Evolutionary conservation across 2,888 invertebrate species (phyloP), one percentile per base, ranked within the genome.

Genomic region (Spodoptera picta): DNA sequence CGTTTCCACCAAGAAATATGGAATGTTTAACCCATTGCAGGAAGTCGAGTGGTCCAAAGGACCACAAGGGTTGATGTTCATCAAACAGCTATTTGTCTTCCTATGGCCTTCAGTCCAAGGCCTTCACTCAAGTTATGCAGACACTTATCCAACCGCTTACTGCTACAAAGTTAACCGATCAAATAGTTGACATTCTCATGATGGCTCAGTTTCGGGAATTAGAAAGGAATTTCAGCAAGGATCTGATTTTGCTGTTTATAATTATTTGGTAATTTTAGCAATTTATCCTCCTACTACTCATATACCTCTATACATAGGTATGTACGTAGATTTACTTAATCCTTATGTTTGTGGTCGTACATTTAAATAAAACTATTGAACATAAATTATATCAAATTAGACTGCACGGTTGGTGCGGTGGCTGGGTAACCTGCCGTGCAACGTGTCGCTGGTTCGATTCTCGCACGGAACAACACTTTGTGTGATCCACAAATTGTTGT

Each of bases 51-150:
- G 55, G 36, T 53, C 47, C 74, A 56, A 69, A 60, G 60, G 55
- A 42, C 59, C 47, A 66, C 57, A 69, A 60, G 68, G 61, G 36
- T 36, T 6, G 36, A 36, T 65, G 47, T 57, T 65, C 65, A 65
- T 71, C 64, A 65, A 59, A 60, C 64, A 63, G 44, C 72, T 69
- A 78, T 80, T 71, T 72, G 75, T 69, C 65, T 75, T 73, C 19
- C 53, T 52, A 1, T 41, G 19, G 58, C 65, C 72, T 69, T 56
- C 73, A 46, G 50, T 50, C 44, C 48, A 63, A 63, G 60, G 60
- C 46, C 72, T 60, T 42, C 52, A 59, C 66, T 65, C 14, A 45
- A 71, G 61, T 46, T 62, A 61, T 63, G 57, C 55, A 60, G 44
- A 55, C 65, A 71, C 50, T 75, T 66, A 56, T 69, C 51, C 44